Evolutionary conservation across 2,888 invertebrate species (phyloP).

Genomic region (Plebejus anna): DNA sequence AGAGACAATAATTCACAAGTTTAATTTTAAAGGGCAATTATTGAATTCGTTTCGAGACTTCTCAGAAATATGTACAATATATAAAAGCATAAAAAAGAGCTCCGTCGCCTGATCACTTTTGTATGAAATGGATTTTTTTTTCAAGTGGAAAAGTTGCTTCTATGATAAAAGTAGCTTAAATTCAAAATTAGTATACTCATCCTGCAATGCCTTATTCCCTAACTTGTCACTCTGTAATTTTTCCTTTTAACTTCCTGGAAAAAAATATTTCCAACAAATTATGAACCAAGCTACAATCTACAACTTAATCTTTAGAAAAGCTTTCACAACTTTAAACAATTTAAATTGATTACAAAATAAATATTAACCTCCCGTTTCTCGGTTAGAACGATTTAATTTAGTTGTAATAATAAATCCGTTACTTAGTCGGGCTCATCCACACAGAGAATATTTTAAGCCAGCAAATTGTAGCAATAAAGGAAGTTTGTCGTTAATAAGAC

Average conservation of each 20-base stretch:
- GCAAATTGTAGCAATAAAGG: slow-evolving; percentile 62
- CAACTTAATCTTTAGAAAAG: background rate
- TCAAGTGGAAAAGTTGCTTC: too few species aligned
- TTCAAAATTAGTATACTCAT: background rate
- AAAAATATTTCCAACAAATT: background rate
- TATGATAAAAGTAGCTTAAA: too few species aligned
- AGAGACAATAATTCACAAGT: background rate
- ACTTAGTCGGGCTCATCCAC: slow-evolving; percentile 48
- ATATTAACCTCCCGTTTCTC: slow-evolving; percentile 31
- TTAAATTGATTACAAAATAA: slow-evolving; percentile 20
- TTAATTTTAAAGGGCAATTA: too few species aligned
- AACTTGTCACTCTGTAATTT: background rate
- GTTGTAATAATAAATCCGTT: slow-evolving; percentile 49
- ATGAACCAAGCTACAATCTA: background rate
- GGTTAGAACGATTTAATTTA: slow-evolving; percentile 42
- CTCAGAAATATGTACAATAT: background rate
- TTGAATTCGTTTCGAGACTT: too few species aligned
- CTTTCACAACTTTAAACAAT: slow-evolving; percentile 5
- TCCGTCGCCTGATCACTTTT: too few species aligned
- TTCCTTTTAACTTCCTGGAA: background rate
- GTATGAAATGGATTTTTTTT: too few species aligned
- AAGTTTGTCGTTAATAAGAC: slow-evolving; percentile 56
- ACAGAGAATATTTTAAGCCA: slow-evolving; percentile 68
- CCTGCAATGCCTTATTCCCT: background rate
- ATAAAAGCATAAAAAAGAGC: too few species aligned